These are phyloP conservation scores for Coryphaenoides rupestris DNA, from an alignment of 2,113 vertebrate species.

Conservation along the genomic window DNA sequence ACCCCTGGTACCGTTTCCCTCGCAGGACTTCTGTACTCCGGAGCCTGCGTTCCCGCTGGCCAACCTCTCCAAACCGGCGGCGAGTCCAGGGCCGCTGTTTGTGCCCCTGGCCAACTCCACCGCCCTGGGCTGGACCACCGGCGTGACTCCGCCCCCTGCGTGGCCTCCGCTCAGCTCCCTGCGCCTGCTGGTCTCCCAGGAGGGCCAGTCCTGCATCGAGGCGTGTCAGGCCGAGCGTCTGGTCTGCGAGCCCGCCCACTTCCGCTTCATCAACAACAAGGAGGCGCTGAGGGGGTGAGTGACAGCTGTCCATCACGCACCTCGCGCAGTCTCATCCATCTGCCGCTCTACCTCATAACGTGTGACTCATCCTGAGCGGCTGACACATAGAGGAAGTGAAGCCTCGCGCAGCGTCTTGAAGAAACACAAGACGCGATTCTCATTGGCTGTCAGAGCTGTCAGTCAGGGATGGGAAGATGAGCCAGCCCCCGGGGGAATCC, in stretches of 20 bases:
- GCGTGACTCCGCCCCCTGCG: slow-evolving; percentile 52
- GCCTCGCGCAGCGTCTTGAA: no score
- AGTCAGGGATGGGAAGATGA: no score
- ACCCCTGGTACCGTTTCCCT: slow-evolving; percentile 1
- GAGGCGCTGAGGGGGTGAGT: slow-evolving; percentile 85
- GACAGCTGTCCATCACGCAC: not conserved
- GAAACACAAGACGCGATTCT: no score
- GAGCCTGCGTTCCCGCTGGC: slow-evolving; percentile 53
- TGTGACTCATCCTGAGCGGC: no score
- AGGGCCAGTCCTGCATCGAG: slow-evolving; percentile 81
- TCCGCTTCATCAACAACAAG: slow-evolving; percentile 89
- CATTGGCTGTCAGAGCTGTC: no score
- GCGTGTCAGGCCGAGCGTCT: slow-evolving; percentile 78
- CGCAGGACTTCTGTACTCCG: slow-evolving; percentile 84
- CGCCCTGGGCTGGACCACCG: slow-evolving; percentile 78
- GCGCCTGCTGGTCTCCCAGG: slow-evolving; percentile 78
- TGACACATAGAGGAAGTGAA: no score
- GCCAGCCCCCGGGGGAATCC: no score
- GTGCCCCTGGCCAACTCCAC: slow-evolving; percentile 79
- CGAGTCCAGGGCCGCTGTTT: slow-evolving; percentile 60
- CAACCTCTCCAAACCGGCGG: slow-evolving; percentile 64
- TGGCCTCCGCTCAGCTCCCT: slow-evolving; percentile 87
- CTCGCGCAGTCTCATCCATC: no score
- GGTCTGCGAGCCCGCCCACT: slow-evolving; percentile 91
- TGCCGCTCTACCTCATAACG: no score